A percentile compares a stretch with the other conserved stretches of the same genome.
Conservation (phyloP, 1,140 invertebrate species). For the Sesamia nonagrioides region DNA sequence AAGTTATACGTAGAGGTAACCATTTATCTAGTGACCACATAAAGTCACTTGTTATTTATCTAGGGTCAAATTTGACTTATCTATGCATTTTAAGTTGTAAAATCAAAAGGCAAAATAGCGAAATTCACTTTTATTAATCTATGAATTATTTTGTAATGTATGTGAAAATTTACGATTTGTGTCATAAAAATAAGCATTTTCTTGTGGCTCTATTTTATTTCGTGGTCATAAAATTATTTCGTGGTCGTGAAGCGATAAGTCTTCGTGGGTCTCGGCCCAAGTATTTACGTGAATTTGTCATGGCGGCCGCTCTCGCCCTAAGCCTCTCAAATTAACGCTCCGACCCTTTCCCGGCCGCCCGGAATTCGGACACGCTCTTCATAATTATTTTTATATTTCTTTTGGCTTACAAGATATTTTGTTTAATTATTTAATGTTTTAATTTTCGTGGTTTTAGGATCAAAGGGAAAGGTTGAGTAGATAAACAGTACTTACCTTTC, state of each 20-base stretch:
- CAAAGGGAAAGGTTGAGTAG: constrained; percentile 3
- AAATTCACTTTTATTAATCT: no score
- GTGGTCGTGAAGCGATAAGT: background rate
- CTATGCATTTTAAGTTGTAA: no score
- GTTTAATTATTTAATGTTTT: constrained; percentile 42
- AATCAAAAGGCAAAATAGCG: no score
- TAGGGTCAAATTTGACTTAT: background rate
- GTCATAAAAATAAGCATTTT: background rate
- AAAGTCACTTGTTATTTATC: background rate
- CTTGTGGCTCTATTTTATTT: background rate
- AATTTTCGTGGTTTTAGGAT: constrained; percentile 16
- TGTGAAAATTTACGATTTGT: no score
- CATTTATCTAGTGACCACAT: constrained; percentile 1
- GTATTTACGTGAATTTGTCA: constrained; percentile 46
- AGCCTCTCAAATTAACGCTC: constrained; percentile 44
- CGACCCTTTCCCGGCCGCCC: constrained; percentile 20
- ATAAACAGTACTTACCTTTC: background rate
- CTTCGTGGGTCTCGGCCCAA: background rate
- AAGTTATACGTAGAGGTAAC: background rate
- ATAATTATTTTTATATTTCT: constrained; percentile 41
- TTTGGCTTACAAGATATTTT: constrained; percentile 40
- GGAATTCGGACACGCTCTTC: constrained; percentile 1
- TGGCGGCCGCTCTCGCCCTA: constrained; percentile 1
- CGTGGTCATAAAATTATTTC: constrained; percentile 2
- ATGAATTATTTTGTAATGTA: no score